These are phyloP conservation scores for Tachina lurida DNA, from an alignment of 2,888 invertebrate species.

Conservation along the genomic window DNA sequence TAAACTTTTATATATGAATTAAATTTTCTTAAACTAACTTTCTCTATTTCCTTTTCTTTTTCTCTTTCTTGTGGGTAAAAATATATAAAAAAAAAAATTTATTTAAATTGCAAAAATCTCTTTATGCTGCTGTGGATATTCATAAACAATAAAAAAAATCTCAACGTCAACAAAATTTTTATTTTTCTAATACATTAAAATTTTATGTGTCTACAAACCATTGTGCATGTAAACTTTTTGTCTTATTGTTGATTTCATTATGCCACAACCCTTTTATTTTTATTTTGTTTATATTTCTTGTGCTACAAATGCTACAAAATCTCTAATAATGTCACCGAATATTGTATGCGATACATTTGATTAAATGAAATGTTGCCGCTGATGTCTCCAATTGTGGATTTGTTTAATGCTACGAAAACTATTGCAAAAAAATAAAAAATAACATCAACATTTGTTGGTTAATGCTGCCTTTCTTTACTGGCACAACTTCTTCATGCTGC, in stretches of 20 bases:
- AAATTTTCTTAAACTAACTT: background rate
- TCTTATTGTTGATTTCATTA: constrained; percentile 25
- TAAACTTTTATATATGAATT: background rate
- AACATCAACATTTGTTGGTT: constrained; percentile 16
- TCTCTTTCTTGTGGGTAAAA: background rate
- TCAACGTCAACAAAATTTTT: constrained; percentile 13
- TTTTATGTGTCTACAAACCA: constrained; percentile 23
- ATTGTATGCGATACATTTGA: constrained; percentile 63
- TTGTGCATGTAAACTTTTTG: constrained; percentile 26
- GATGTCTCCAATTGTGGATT: constrained; percentile 53
- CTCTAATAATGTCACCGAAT: constrained; percentile 52
- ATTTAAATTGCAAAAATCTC: constrained; percentile 3
- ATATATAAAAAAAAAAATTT: background rate
- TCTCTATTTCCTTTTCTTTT: background rate
- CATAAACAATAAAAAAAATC: background rate
- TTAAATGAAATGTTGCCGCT: constrained; percentile 71
- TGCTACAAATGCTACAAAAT: constrained; percentile 32
- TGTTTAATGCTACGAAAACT: constrained; percentile 41
- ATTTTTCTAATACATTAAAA: constrained; percentile 44
- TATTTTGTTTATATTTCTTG: background rate
- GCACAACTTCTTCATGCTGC: constrained; percentile 12
- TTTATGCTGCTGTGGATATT: constrained; percentile 8
- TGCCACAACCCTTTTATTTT: background rate
- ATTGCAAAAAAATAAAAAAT: constrained; percentile 3
- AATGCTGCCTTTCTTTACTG: constrained; percentile 13